Base-by-base conservation (phyloP, 1,140 invertebrate genomes). In the Formica selysi region DNA sequence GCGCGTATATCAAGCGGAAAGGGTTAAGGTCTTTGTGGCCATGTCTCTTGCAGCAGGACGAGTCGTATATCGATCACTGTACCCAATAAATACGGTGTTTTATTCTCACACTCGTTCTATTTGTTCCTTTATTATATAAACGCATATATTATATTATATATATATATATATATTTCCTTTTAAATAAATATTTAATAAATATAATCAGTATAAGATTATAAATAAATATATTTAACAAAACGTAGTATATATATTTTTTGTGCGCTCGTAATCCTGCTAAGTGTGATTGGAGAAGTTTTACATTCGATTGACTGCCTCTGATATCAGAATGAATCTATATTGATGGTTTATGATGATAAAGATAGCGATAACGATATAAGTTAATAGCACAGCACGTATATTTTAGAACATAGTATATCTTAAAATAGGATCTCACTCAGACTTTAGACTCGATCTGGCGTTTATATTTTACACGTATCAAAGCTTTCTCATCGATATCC, bases 41-140 rank as follows among this genome's bases (percentile, higher is more conserved):
- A 76, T 88, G 85, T 81, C 76, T 78, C 44, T 59, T 74, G 86
- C 68, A 79, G 54, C 85, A 61, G 64, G 79, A 67, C 73, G 36
- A 86, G 62, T 81, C 73, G 59, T 87, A 85, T 79, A 89, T 89
- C 86, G 86, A 89, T 89, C 86, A 85, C 38, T 16, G 22, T 59
- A 65, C n/a, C 67, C 86, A 64, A 78, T 87, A 87, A 87, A 81
- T 87, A 87, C 79, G 32, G 57, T 32, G 3, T 83, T 87, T 83
- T 83, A 85, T 80, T 85, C 80, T 51, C 59, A 85, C 73, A 54
- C 73, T 64, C 44, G 26, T 44, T 32, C 62, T 48, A 51, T 85
- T 76, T 88, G n/a, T 87, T 68, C 79, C 74, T 64, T 51, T 48
- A 29, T 16, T 61, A 16, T 59, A 84, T 61, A 85, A 79, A 70